A percentile compares a stretch with the other conserved stretches of the same genome.
Conservation (phyloP, 2,113 vertebrate species). For the Mesoclemmys tuberculata region DNA sequence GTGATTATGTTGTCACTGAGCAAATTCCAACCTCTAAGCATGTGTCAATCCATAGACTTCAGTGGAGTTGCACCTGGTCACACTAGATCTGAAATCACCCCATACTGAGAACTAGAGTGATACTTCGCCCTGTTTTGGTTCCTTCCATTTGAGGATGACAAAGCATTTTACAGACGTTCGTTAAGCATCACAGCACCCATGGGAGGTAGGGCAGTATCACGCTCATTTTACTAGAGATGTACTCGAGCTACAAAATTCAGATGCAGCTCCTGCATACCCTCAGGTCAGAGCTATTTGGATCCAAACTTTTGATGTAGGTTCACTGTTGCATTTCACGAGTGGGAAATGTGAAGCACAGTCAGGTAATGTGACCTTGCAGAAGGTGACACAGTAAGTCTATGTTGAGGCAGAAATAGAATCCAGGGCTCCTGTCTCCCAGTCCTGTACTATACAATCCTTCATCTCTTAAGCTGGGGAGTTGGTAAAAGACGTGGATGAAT, state of each 20-base stretch:
- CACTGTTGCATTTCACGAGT: neutral
- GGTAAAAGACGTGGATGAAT: neutral
- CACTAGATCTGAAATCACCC: conserved; percentile 18
- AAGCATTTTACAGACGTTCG: neutral
- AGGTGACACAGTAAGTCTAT: accelerated
- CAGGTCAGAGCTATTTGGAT: neutral
- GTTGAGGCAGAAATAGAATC: neutral
- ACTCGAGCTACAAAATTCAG: neutral
- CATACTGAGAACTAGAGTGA: conserved; percentile 5
- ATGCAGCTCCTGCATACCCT: neutral
- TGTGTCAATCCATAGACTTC: neutral
- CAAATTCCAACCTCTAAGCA: neutral
- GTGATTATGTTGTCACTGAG: neutral
- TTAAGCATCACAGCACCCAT: neutral
- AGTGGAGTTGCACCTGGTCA: neutral
- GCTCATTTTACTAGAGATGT: neutral
- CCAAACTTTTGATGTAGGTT: neutral
- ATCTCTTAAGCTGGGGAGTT: neutral
- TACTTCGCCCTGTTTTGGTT: conserved; percentile 15
- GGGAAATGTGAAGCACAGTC: neutral
- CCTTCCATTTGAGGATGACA: conserved; percentile 23
- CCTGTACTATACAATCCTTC: neutral
- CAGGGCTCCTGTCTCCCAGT: accelerated
- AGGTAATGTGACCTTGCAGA: neutral
- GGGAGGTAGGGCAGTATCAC: neutral